Evolutionary conservation across 1,140 invertebrate genomes (phyloP).

Genomic region (Drepana arcuata): DNA sequence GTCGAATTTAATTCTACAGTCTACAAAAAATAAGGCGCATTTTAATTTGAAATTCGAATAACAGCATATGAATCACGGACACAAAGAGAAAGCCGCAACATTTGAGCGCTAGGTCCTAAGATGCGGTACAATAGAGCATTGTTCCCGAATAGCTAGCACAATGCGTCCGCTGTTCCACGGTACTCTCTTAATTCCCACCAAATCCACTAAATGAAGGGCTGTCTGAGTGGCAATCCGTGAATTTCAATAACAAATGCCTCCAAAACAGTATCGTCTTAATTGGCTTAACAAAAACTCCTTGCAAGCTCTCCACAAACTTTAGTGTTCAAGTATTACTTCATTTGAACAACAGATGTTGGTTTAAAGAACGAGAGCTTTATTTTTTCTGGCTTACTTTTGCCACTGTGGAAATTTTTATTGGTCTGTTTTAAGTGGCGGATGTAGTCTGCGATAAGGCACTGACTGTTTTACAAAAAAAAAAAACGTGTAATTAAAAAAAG

Average conservation of each 20-base stretch:
- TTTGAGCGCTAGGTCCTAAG: conserved; percentile 31
- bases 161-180: conserved; percentile 35
- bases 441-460: too few relatives aligned
- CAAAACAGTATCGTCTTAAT: conserved; percentile 47
- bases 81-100: conserved; percentile 19
- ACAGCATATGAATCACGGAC: neutral
- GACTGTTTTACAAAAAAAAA: too few relatives aligned
- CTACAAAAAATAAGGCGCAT: too few relatives aligned
- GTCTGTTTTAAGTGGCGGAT: too few relatives aligned
- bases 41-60: too few relatives aligned
- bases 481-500: too few relatives aligned
- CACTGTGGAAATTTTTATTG: too few relatives aligned
- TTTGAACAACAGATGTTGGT: conserved; percentile 28
- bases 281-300: conserved; percentile 44
- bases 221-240: conserved; percentile 43
- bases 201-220: conserved; percentile 48
- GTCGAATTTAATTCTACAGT: too few relatives aligned
- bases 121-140: conserved; percentile 55
- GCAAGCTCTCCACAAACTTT: conserved; percentile 11
- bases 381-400: too few relatives aligned
- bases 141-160: conserved; percentile 45
- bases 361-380: too few relatives aligned
- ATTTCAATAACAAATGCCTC: conserved; percentile 45
- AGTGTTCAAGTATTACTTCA: conserved; percentile 11
- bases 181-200: conserved; percentile 45